phyloP scores from a whole-genome alignment of 2,888 invertebrate genomes.

The Melolontha melolontha region DNA sequence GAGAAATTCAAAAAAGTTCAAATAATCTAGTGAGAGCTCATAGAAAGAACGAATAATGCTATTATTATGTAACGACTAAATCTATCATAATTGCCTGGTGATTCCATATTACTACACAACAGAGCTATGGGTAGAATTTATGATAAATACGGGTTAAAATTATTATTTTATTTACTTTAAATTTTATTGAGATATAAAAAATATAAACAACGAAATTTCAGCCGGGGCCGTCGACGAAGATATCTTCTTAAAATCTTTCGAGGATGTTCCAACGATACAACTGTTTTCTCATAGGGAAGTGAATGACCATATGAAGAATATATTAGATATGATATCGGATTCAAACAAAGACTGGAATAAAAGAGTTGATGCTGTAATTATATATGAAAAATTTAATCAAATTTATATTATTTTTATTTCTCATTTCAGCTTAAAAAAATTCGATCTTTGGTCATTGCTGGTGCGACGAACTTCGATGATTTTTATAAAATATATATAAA shows the following conservation, averaged over 20 bases:
- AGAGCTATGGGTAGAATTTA: no score
- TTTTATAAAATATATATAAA: constrained; percentile 84
- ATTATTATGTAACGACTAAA: no score
- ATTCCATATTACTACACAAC: no score
- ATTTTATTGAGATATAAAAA: no score
- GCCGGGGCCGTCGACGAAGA: constrained; percentile 93
- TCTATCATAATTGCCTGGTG: no score
- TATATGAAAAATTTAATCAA: constrained; percentile 24
- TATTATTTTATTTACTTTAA: no score
- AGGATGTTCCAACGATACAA: constrained; percentile 83
- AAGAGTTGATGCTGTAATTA: constrained; percentile 86
- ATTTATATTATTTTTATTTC: background rate
- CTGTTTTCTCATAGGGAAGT: constrained; percentile 88
- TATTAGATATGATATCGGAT: constrained; percentile 82
- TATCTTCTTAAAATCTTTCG: constrained; percentile 87
- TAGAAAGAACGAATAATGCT: no score
- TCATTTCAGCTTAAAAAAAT: constrained; percentile 83
- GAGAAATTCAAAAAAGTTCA: no score
- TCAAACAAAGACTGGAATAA: constrained; percentile 93
- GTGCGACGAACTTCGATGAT: constrained; percentile 77
- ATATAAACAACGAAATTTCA: constrained; percentile 35
- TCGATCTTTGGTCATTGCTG: constrained; percentile 84
- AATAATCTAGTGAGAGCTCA: no score
- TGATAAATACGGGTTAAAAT: no score
- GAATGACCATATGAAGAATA: constrained; percentile 81